These are phyloP conservation scores for Pteronotus mesoamericanus DNA, from an alignment of 2,797 vertebrate species.

Conservation along the genomic window DNA sequence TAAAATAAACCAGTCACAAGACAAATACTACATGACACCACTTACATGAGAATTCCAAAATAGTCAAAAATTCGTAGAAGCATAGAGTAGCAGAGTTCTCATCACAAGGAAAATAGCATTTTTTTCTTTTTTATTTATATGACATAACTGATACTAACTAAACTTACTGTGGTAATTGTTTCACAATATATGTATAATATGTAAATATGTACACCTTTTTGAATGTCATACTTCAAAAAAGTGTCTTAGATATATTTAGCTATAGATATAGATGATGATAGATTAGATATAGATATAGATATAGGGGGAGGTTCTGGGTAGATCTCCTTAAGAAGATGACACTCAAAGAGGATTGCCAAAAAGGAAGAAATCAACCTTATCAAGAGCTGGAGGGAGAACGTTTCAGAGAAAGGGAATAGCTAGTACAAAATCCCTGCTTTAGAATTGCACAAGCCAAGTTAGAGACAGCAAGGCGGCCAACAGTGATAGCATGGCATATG, in stretches of 20 bases:
- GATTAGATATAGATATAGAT: no score
- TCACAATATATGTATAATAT: background rate
- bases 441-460: accelerated
- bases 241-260: background rate
- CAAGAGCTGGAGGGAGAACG: background rate
- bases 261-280: no score
- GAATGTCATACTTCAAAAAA: background rate
- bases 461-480: background rate
- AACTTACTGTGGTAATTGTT: background rate
- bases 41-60: background rate
- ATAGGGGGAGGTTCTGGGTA: background rate
- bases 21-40: background rate
- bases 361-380: background rate
- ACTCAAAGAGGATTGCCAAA: background rate
- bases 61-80: background rate
- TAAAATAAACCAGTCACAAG: background rate
- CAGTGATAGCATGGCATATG: accelerated
- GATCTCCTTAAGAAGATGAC: background rate
- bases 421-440: background rate
- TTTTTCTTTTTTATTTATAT: background rate
- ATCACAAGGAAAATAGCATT: background rate
- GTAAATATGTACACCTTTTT: background rate
- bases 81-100: background rate
- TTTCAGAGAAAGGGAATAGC: background rate
- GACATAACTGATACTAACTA: background rate